Conservation (phyloP, 2,888 invertebrate species). For the Clistopyga incitator region DNA sequence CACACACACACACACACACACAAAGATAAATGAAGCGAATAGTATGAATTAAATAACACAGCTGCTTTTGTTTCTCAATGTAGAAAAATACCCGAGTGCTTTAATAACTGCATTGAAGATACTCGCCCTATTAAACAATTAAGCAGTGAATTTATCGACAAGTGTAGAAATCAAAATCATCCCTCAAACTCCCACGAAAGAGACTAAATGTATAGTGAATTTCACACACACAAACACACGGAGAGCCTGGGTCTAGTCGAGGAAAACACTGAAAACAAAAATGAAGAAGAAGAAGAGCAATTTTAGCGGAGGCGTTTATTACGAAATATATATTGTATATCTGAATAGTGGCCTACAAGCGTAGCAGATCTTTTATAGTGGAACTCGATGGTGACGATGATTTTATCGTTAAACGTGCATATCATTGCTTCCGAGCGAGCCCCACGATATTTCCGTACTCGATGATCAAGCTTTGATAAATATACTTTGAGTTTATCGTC, state of each 20-base stretch:
- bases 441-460: neutral
- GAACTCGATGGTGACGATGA: conserved; percentile 8
- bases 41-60: neutral
- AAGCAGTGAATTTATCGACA: neutral
- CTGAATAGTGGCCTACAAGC: conserved; percentile 47
- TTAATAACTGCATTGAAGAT: neutral
- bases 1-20: too few relatives aligned
- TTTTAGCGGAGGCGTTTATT: neutral
- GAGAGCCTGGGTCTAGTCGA: neutral
- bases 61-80: neutral
- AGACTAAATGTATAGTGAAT: neutral
- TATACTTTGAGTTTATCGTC: neutral
- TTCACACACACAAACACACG: neutral
- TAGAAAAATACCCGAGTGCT: neutral
- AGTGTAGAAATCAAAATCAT: neutral
- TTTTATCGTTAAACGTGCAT: conserved; percentile 37
- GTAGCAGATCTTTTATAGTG: neutral
- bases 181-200: neutral
- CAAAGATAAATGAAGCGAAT: too few relatives aligned
- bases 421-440: conserved; percentile 21
- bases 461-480: conserved; percentile 21
- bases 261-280: too few relatives aligned
- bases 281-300: too few relatives aligned
- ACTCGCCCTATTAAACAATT: neutral
- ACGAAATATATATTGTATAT: neutral